Percentiles rank a stretch among this genome's conserved stretches.
Evolutionary conservation across 1,140 invertebrate genomes (phyloP).

Genomic region (Drosophila funebris): DNA sequence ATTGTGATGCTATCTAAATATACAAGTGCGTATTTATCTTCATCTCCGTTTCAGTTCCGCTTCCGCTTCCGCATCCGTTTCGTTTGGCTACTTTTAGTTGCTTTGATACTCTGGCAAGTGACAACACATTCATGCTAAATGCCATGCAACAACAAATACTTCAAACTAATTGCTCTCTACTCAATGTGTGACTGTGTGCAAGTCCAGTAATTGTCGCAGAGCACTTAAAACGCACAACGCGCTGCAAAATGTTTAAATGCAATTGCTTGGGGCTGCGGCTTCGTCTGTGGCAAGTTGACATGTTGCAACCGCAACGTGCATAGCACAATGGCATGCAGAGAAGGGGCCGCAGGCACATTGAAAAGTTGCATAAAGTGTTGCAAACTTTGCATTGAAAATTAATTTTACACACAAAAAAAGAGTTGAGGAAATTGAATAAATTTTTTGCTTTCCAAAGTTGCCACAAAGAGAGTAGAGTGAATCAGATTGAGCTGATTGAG

Average conservation of each 20-base stretch:
- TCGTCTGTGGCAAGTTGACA: slow-evolving; percentile 6
- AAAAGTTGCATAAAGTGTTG: background rate
- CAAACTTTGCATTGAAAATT: slow-evolving; percentile 16
- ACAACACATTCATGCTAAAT: slow-evolving; percentile 66
- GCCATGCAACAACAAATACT: slow-evolving; percentile 46
- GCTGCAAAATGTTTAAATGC: slow-evolving; percentile 58
- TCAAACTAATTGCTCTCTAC: slow-evolving; percentile 55
- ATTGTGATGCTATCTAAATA: slow-evolving; percentile 25
- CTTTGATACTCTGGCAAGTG: slow-evolving; percentile 36
- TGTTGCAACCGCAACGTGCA: slow-evolving; percentile 6
- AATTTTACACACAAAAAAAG: background rate
- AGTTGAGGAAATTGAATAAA: slow-evolving; percentile 17
- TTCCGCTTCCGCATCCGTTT: slow-evolving; percentile 12
- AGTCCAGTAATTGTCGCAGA: slow-evolving; percentile 38
- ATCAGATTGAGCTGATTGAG: background rate
- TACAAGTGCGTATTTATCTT: slow-evolving; percentile 10
- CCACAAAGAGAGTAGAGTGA: background rate
- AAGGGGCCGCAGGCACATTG: background rate
- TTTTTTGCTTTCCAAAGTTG: slow-evolving; percentile 11
- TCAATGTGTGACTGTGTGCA: slow-evolving; percentile 1
- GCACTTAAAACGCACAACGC: slow-evolving; percentile 50
- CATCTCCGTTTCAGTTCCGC: slow-evolving; percentile 22
- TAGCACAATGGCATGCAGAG: background rate
- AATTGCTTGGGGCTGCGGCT: slow-evolving; percentile 52
- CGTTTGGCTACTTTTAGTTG: slow-evolving; percentile 12